Conservation (phyloP, 2,888 invertebrate species). For the Chymomyza procnemis region DNA sequence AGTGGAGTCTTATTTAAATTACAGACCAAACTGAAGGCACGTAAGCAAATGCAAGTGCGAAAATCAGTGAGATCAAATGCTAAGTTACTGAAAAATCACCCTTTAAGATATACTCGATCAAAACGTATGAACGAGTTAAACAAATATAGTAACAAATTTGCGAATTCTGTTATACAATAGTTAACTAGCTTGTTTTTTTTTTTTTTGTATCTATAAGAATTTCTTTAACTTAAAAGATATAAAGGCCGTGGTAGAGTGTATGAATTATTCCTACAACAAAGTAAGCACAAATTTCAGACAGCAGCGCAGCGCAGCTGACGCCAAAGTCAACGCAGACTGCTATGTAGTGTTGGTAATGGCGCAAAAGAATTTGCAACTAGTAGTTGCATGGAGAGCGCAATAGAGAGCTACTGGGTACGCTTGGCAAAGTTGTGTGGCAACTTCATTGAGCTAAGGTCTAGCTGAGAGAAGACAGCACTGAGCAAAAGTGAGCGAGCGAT, state of each 20-base stretch:
- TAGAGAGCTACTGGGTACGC: constrained; percentile 11
- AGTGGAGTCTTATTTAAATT: too few species aligned
- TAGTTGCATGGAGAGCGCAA: neutral
- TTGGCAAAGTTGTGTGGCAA: constrained; percentile 32
- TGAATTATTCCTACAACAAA: constrained; percentile 26
- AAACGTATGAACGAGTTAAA: too few species aligned
- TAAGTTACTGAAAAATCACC: too few species aligned
- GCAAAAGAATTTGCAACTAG: constrained; percentile 30
- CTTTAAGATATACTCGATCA: too few species aligned
- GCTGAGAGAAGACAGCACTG: constrained; percentile 1
- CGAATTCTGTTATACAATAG: too few species aligned
- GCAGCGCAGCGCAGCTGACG: neutral
- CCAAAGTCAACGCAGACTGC: constrained; percentile 13
- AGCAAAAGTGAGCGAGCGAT: neutral
- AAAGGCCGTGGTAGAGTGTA: constrained; percentile 19
- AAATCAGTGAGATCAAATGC: too few species aligned
- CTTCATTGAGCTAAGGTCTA: constrained; percentile 23
- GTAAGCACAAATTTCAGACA: neutral
- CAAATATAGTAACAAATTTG: too few species aligned
- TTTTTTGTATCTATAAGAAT: too few species aligned
- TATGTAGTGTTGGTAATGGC: constrained; percentile 3
- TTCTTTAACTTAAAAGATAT: too few species aligned
- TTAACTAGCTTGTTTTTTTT: too few species aligned
- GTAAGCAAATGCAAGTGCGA: too few species aligned
- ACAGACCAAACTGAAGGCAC: too few species aligned